Conservation (phyloP, 2,888 invertebrate genomes). For the Drosophila paramelanica region DNA sequence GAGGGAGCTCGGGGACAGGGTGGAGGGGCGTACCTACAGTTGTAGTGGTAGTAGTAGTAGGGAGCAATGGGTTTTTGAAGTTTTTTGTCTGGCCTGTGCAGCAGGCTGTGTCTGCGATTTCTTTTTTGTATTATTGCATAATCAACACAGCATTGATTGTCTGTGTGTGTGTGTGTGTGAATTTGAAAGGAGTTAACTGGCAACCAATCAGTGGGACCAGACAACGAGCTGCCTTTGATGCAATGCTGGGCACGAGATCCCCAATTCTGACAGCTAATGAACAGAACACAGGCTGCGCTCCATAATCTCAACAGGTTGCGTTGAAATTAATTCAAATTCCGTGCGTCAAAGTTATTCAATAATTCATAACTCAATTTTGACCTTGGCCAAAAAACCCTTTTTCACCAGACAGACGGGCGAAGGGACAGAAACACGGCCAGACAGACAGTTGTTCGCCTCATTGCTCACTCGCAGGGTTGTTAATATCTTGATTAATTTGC, state of each 20-base stretch:
- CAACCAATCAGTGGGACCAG: constrained; percentile 53
- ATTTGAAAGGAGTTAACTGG: constrained; percentile 35
- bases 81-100: constrained; percentile 38
- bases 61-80: constrained; percentile 30
- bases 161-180: constrained; percentile 6
- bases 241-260: not conserved
- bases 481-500: constrained; percentile 79
- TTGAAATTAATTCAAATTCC: constrained; percentile 59
- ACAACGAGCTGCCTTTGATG: constrained; percentile 30
- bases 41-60: not conserved
- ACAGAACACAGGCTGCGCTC: constrained; percentile 20
- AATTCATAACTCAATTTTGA: constrained; percentile 73
- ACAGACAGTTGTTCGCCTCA: constrained; percentile 24
- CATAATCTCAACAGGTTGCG: constrained; percentile 28
- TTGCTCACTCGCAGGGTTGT: constrained; percentile 59
- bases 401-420: constrained; percentile 1
- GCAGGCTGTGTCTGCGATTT: constrained; percentile 34
- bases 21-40: not conserved
- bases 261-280: constrained; percentile 44
- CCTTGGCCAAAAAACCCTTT: constrained; percentile 60
- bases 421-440: not conserved
- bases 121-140: constrained; percentile 54
- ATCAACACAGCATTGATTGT: constrained; percentile 65
- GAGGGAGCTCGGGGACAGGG: not conserved
- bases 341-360: constrained; percentile 65